phyloP scores from a whole-genome alignment of 1,140 invertebrate species.

The Microvelia longipes region DNA sequence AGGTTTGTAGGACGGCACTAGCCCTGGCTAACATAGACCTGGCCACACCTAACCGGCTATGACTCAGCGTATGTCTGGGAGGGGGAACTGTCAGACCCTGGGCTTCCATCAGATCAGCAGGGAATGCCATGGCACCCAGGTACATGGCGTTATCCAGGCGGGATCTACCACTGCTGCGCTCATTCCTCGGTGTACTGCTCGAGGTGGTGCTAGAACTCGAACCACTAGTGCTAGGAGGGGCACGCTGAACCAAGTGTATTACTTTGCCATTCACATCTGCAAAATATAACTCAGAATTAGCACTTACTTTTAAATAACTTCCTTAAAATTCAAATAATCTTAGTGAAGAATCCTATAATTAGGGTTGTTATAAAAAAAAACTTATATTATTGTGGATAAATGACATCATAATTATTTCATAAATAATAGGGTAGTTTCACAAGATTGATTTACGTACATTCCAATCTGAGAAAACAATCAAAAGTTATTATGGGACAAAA shows the following conservation, averaged over 20 bases:
- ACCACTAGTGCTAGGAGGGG: conserved; percentile 34
- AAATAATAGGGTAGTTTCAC: no score
- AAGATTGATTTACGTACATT: no score
- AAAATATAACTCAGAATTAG: conserved; percentile 11
- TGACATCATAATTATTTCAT: no score
- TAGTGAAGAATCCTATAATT: no score
- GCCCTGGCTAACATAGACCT: conserved; percentile 32
- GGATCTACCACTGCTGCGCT: not conserved
- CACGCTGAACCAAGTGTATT: conserved; percentile 80
- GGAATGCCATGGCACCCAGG: conserved; percentile 45
- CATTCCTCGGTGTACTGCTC: not conserved
- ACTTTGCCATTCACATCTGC: conserved; percentile 82
- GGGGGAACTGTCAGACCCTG: conserved; percentile 30
- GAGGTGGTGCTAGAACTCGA: not conserved
- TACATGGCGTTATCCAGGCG: conserved; percentile 39
- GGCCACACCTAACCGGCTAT: conserved; percentile 31
- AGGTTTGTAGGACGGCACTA: conserved; percentile 28
- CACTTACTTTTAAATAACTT: no score
- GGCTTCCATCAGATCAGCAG: conserved; percentile 39
- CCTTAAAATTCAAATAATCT: no score
- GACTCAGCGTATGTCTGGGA: conserved; percentile 30
- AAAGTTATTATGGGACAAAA: no score
- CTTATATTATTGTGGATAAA: no score
- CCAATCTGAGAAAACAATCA: no score
- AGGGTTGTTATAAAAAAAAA: no score